A percentile compares a stretch with the other conserved stretches of the same genome.
Conservation (phyloP, 2,888 invertebrate species). For the Gymnosoma rotundatum region DNA sequence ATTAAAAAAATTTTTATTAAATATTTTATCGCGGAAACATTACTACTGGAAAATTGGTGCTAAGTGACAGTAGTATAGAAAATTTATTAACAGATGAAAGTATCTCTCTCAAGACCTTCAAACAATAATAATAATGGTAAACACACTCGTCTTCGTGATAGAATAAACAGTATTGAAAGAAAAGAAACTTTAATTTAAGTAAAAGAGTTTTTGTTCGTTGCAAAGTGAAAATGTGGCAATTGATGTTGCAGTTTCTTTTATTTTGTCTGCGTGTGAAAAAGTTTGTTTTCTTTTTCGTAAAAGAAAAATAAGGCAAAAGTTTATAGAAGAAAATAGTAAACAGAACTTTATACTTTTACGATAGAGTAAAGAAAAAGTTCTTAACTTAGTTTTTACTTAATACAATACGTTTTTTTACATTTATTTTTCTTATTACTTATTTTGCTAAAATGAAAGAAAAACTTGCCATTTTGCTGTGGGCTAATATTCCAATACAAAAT, state of each 20-base stretch:
- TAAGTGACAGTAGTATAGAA: slow-evolving; percentile 45
- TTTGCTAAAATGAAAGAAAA: slow-evolving; percentile 35
- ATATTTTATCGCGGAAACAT: neutral
- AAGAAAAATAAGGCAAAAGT: slow-evolving; percentile 44
- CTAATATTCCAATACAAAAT: slow-evolving; percentile 24
- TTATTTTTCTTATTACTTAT: slow-evolving; percentile 5
- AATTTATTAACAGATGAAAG: slow-evolving; percentile 54
- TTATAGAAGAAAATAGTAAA: slow-evolving; percentile 53
- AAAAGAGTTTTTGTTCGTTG: slow-evolving; percentile 27
- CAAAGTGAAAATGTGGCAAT: slow-evolving; percentile 60
- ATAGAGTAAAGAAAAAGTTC: slow-evolving; percentile 48
- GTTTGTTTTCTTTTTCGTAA: slow-evolving; percentile 6
- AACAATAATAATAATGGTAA: slow-evolving; percentile 39
- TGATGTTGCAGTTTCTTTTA: slow-evolving; percentile 55
- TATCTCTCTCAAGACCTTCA: slow-evolving; percentile 46
- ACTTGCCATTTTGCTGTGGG: slow-evolving; percentile 56
- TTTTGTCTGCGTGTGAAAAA: slow-evolving; percentile 9
- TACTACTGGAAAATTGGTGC: slow-evolving; percentile 31
- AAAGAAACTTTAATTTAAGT: slow-evolving; percentile 32
- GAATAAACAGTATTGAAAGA: slow-evolving; percentile 28
- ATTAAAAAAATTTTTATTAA: too few species aligned
- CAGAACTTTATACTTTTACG: slow-evolving; percentile 62
- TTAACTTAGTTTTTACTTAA: slow-evolving; percentile 54
- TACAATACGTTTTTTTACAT: slow-evolving; percentile 2
- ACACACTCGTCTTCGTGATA: slow-evolving; percentile 24